Evolutionary conservation across 2,113 vertebrate genomes (phyloP).

Genomic region (Orientallactaga bullata): DNA sequence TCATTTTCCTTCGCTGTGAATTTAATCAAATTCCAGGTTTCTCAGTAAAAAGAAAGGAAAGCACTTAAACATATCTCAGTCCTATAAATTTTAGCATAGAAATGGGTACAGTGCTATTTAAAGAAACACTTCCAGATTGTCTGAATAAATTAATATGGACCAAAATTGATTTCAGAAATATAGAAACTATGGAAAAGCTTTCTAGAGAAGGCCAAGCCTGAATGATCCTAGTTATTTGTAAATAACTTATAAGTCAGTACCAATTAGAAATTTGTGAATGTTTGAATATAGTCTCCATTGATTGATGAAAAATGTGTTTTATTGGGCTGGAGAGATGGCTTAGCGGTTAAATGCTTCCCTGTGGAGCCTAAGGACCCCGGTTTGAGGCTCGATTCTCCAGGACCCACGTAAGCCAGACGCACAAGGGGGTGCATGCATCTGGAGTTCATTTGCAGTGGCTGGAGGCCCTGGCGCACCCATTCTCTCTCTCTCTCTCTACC

Average conservation of each 20-base stretch:
- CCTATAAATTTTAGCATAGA: constrained; percentile 52
- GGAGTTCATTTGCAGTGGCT: too few species aligned
- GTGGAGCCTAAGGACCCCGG: too few species aligned
- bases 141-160: constrained; percentile 17
- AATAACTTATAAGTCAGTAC: constrained; percentile 3
- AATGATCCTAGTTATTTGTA: constrained; percentile 19
- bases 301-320: too few species aligned
- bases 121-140: constrained; percentile 22
- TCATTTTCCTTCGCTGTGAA: constrained; percentile 36
- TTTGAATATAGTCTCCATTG: constrained; percentile 23
- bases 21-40: constrained; percentile 51
- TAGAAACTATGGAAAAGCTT: not conserved
- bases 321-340: too few species aligned
- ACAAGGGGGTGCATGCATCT: too few species aligned
- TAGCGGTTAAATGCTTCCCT: too few species aligned
- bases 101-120: not conserved
- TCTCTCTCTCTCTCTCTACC: too few species aligned
- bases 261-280: not conserved
- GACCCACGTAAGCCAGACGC: too few species aligned
- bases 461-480: too few species aligned
- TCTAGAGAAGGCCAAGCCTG: constrained; percentile 11
- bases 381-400: too few species aligned
- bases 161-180: constrained; percentile 53
- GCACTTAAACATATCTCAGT: not conserved
- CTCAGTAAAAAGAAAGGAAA: constrained; percentile 31